Evolutionary conservation across 2,888 invertebrate species (phyloP).

Genomic region (Yponomeuta evonymella): DNA sequence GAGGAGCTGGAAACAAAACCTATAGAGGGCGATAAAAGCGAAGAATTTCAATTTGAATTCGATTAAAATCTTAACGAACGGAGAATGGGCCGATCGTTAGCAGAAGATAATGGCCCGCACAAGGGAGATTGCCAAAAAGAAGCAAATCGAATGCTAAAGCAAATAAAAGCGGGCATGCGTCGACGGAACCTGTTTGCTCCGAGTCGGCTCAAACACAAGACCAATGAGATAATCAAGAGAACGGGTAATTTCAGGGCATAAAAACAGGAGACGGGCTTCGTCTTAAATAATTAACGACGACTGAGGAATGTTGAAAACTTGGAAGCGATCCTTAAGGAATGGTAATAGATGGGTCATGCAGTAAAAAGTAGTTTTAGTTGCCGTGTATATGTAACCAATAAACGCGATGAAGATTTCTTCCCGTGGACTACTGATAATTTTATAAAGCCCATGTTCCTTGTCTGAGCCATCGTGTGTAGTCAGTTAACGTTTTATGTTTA

Average conservation of each 20-base stretch:
- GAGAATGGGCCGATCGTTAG: conserved; percentile 59
- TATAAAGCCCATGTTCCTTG: too few relatives aligned
- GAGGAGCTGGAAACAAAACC: background rate
- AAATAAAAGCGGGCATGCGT: conserved; percentile 68
- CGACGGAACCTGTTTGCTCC: conserved; percentile 54
- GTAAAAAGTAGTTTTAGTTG: too few relatives aligned
- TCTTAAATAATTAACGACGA: conserved; percentile 57
- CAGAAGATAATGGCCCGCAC: conserved; percentile 56
- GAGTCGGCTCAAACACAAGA: conserved; percentile 36
- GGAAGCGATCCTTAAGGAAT: conserved; percentile 9
- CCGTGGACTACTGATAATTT: too few relatives aligned
- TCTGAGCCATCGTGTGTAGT: too few relatives aligned
- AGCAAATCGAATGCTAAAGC: conserved; percentile 65
- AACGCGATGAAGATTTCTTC: too few relatives aligned
- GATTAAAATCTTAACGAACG: conserved; percentile 66
- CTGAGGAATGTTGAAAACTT: conserved; percentile 26
- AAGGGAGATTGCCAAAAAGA: conserved; percentile 64
- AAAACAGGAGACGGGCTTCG: conserved; percentile 49
- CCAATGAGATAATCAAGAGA: conserved; percentile 68
- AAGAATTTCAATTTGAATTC: conserved; percentile 55
- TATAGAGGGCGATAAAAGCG: conserved; percentile 34
- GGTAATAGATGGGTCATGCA: conserved; percentile 2
- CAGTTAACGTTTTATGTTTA: background rate
- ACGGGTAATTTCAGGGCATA: conserved; percentile 59
- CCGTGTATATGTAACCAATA: too few relatives aligned